These are phyloP conservation scores for Galleria mellonella DNA, from an alignment of 1,140 invertebrate species.

Conservation along the genomic window DNA sequence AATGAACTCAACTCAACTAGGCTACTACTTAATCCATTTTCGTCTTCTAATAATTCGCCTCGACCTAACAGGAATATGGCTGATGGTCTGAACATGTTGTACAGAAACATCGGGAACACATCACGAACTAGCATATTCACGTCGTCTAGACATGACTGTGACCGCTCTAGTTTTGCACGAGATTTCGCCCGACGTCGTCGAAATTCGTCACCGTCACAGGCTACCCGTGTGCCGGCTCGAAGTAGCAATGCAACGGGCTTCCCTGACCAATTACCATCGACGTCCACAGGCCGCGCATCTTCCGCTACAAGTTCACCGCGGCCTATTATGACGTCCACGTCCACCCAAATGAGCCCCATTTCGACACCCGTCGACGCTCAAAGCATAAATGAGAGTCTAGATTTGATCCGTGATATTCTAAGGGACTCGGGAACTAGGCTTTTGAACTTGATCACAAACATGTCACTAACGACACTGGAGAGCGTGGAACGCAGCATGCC, in stretches of 20 bases:
- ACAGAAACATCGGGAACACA: constrained; percentile 14
- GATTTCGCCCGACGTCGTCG: constrained; percentile 29
- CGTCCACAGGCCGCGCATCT: neutral
- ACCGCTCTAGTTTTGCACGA: constrained; percentile 13
- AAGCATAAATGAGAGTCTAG: constrained; percentile 58
- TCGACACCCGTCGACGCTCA: constrained; percentile 46
- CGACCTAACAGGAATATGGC: neutral
- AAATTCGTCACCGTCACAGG: constrained; percentile 15
- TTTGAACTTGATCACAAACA: constrained; percentile 63
- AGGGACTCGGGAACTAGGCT: constrained; percentile 67
- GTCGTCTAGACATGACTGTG: constrained; percentile 24
- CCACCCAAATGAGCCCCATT: constrained; percentile 32
- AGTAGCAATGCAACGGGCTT: constrained; percentile 1
- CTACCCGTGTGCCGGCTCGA: neutral
- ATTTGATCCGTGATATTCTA: constrained; percentile 64
- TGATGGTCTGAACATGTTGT: neutral
- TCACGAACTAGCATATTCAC: constrained; percentile 56
- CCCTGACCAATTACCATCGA: neutral
- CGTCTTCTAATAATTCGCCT: constrained; percentile 20
- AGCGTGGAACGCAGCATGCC: constrained; percentile 33
- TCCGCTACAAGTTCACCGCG: constrained; percentile 13
- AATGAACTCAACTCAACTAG: constrained; percentile 31
- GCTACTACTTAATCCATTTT: constrained; percentile 60
- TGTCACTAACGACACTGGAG: constrained; percentile 49
- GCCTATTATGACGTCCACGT: constrained; percentile 34